Conservation (phyloP, 2,888 invertebrate genomes). For the Drosophila vallismaia region DNA sequence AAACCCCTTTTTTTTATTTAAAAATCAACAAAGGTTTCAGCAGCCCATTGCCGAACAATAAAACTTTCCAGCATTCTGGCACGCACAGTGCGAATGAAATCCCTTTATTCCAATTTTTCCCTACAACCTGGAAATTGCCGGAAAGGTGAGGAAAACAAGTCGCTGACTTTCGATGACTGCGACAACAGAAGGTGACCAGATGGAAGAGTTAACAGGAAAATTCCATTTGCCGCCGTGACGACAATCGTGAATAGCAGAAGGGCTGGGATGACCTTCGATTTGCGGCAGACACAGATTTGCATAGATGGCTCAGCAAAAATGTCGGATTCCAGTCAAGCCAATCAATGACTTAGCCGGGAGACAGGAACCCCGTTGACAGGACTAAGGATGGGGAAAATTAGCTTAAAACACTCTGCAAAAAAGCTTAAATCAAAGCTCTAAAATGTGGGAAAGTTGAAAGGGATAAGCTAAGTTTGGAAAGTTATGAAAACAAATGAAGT, state of each 20-base stretch:
- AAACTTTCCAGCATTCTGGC: constrained; percentile 56
- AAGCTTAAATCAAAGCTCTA: no score
- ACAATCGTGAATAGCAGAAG: constrained; percentile 32
- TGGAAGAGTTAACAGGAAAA: constrained; percentile 55
- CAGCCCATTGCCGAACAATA: constrained; percentile 44
- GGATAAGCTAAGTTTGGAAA: no score
- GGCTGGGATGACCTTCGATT: constrained; percentile 9
- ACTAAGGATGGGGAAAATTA: not conserved
- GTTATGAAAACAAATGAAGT: no score
- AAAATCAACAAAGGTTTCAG: constrained; percentile 58
- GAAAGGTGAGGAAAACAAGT: constrained; percentile 45
- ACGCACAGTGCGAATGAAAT: constrained; percentile 50
- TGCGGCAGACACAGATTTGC: constrained; percentile 37
- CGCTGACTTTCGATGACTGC: constrained; percentile 43
- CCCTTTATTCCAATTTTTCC: constrained; percentile 24
- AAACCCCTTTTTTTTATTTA: constrained; percentile 42
- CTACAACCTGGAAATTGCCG: constrained; percentile 31
- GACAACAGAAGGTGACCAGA: constrained; percentile 35
- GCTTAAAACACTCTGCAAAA: not conserved
- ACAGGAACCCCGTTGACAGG: not conserved
- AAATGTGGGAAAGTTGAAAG: no score
- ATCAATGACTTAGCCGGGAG: constrained; percentile 40
- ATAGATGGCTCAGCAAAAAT: constrained; percentile 61
- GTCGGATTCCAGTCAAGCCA: constrained; percentile 38
- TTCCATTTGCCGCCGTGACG: constrained; percentile 53